Base-by-base conservation (phyloP, 1,140 invertebrate species). In the Zeugodacus cucurbitae region DNA sequence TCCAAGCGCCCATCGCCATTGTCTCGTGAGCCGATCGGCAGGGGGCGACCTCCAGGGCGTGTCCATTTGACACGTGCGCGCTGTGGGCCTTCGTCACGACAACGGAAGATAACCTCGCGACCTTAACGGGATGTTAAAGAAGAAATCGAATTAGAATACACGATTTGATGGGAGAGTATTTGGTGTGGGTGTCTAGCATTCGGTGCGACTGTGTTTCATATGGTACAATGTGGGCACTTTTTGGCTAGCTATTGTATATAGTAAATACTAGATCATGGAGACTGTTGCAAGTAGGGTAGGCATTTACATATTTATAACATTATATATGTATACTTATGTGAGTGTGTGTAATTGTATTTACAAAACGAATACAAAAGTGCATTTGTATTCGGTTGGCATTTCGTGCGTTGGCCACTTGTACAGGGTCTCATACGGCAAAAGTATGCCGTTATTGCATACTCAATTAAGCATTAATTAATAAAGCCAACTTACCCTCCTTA, bases 41-140 rank as follows among this genome's bases (percentile, higher is more conserved):
- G 91, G 1, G 96, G 95, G 41, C 94, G 93, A 48, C 96, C 96
- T 88, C 96, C 96, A 74, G 95, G 96, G 88, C 97, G 95, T 0
- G 94, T 90, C 97, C 97, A 98, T 44, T 95, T 94, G 22, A 98
- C 97, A 88, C 95, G 95, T 37, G 96, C 96, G 85, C 97, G 94
- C 26, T 95, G 91, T 0, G 95, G 94, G 87, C 98, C 97, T 94
- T 98, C 97, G 93, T 98, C 98, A 89, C 98, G 96, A 91, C 98
- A 98, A 94, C 97, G 96, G 94, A 98, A 97, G 11, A 98, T 97
- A 14, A 98, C 97, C 94, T 98, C 97, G 70, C 96, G 95, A 93
- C 96, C 97, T 98, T 41, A 54, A 29, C 22, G 22, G 29, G 22
- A 29, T 37, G 70, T 22, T 7, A 59, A 57, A 54, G 29, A 57